Conservation (phyloP, 2,113 vertebrate genomes). For the Phalacrocorax brasilianus region DNA sequence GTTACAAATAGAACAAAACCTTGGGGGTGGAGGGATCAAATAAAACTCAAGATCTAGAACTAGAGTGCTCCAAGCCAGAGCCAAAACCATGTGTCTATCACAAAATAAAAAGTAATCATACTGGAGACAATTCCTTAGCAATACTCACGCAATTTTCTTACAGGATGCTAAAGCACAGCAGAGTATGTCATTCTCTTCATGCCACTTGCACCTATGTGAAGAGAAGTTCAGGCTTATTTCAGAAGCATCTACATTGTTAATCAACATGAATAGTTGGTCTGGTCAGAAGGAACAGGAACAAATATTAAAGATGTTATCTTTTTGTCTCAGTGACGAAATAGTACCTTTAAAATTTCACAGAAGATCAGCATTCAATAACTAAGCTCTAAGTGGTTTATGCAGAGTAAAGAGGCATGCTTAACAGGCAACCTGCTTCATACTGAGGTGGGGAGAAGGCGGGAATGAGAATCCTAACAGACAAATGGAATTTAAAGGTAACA, state of each 20-base stretch:
- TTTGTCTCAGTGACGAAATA: background rate
- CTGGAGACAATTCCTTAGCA: background rate
- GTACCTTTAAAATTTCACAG: background rate
- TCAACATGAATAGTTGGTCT: background rate
- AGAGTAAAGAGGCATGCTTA: background rate
- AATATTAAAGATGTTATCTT: background rate
- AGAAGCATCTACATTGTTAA: background rate
- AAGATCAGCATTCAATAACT: background rate
- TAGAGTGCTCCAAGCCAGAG: background rate
- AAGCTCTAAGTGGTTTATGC: background rate
- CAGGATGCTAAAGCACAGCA: slow-evolving; percentile 79
- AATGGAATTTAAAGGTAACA: background rate
- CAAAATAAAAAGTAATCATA: background rate
- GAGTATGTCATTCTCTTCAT: slow-evolving; percentile 78
- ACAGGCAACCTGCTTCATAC: background rate
- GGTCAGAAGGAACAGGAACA: background rate
- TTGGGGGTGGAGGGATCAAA: background rate
- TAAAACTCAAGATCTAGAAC: background rate
- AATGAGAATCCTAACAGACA: background rate
- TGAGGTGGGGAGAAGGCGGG: background rate
- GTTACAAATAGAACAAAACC: background rate
- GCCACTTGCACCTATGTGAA: slow-evolving; percentile 78
- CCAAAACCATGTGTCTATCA: rapidly evolving
- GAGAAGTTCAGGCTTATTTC: background rate
- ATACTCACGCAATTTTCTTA: slow-evolving; percentile 79